Base-by-base conservation (phyloP, 2,797 vertebrate species). In the Capromys pilorides region DNA sequence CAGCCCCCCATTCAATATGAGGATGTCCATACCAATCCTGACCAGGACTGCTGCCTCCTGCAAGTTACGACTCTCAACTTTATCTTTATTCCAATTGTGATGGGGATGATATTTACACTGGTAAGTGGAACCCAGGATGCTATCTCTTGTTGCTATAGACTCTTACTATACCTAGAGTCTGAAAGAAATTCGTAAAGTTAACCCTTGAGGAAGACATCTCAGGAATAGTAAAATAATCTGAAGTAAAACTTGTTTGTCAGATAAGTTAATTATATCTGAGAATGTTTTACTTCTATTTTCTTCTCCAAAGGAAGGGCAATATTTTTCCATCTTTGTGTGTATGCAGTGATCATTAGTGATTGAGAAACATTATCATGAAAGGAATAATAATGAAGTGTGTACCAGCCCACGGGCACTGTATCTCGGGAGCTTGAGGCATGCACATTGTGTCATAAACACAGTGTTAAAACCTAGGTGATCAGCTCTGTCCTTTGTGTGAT, bases 41-140 rank as follows among this genome's bases (percentile, higher is more conserved):
- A 99, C 97, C 99, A 99, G 28, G 99, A 99, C 97, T 99, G 99
- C 98, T 99, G 98, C 93, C 98, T 99, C 26, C 98, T 99, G 96
- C 99, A 99, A 96, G 99, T 99, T 97, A 99, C 99, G 95, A 99
- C 99, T 14, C 99, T 99, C 92, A 99, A 99, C 97, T 99, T 99
- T 98, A 99, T 99, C 97, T 99, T 99, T 49, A 99, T 98, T 94
- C 99, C 99, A 67, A 98, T 99, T 16, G 99, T 99, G 96, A 99
- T 99, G 99, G 99, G 99, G 71, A 99, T 99, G 99, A 99, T 99
- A 0, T 98, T 99, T 75, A 98, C 98, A 62, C 98, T 99, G 99
- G 99, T 99, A 94, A 98, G 99, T 98, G 89, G 39, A 36, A 79
- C 36, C 62, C 67, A 80, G 28, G 59, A 26, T 75, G 49, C 57